These are phyloP conservation scores for Caracal caracal DNA, from an alignment of 2,113 vertebrate genomes.

Conservation along the genomic window DNA sequence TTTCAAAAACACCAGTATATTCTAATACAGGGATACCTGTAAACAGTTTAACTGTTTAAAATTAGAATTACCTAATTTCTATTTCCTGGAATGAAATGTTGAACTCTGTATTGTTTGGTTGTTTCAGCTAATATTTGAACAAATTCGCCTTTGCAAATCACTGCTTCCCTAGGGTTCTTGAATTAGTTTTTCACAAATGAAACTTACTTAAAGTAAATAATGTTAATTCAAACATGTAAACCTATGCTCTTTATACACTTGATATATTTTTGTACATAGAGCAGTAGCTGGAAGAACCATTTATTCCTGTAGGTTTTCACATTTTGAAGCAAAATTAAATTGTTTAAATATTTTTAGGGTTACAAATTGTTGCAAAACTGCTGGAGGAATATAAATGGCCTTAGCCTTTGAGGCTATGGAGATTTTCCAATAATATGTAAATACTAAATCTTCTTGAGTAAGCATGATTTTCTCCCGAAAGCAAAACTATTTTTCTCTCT, in stretches of 20 bases:
- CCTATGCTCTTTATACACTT: background rate
- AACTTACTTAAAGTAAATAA: background rate
- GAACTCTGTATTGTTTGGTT: background rate
- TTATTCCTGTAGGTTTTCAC: background rate
- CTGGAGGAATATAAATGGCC: fast-evolving
- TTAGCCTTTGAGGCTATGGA: background rate
- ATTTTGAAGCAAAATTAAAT: background rate
- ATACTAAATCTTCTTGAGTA: background rate
- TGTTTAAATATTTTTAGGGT: background rate
- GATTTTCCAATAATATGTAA: background rate
- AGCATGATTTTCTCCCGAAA: background rate
- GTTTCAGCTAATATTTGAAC: background rate
- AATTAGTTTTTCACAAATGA: background rate
- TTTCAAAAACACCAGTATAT: background rate
- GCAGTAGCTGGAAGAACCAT: background rate
- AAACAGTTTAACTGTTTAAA: too few relatives aligned
- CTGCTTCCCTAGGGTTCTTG: background rate
- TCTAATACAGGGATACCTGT: background rate
- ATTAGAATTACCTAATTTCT: background rate
- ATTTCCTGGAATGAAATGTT: background rate
- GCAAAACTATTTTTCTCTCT: background rate
- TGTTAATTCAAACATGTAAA: background rate
- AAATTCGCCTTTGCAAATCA: background rate
- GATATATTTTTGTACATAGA: background rate
- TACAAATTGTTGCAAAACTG: slow-evolving; percentile 6